Base-by-base conservation (phyloP, 1,140 invertebrate species). In the Brachionus rubens region DNA sequence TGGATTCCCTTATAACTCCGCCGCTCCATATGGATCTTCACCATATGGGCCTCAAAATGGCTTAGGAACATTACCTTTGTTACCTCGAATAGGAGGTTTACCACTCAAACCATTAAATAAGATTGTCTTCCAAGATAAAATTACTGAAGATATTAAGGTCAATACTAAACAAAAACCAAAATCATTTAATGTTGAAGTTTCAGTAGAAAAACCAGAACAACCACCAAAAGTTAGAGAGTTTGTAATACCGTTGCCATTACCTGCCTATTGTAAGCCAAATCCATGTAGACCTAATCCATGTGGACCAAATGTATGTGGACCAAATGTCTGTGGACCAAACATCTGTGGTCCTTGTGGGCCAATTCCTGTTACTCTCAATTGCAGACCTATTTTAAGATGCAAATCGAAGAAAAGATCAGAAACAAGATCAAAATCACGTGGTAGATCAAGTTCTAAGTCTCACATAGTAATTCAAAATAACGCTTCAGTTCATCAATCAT, bases 231-330 rank as follows among this genome's bases (percentile, higher is more conserved):
- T 65, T 24, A 65, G 16, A 21, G 59, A 65, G 16, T 24, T 43
- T 65, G 59, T 65, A 43, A 65, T 65, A 30, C 59, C 59, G 3
- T 43, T 65, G 24, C 59, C 59, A 9, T 43, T 65, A n/a, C 59
- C 59, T n/a, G 6, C 36, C 10, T 65, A 65, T 65, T 65, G 59
- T 12, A 43, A n/a, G n/a, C 6, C 33, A 43, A 65, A 65, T 21
- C 40, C 4, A 43, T 9, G 21, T 36, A 16, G 4, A 16, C 1
- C 0, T 6, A 28, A 62, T 1, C 6, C 14, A 41, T 9, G 28
- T 19, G 30, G 28, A n/a, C 52, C 52, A n/a, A 5, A 10, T 0
- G n/a, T 33, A 16, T 19, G 30, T 36, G 28, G 6, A 16, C 19
- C 16, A 19, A 10, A 28, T 6, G 16, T 28, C 7, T 54, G 52